phyloP scores from a whole-genome alignment of 2,888 invertebrate genomes.

The Zaprionus obscuricornis region DNA sequence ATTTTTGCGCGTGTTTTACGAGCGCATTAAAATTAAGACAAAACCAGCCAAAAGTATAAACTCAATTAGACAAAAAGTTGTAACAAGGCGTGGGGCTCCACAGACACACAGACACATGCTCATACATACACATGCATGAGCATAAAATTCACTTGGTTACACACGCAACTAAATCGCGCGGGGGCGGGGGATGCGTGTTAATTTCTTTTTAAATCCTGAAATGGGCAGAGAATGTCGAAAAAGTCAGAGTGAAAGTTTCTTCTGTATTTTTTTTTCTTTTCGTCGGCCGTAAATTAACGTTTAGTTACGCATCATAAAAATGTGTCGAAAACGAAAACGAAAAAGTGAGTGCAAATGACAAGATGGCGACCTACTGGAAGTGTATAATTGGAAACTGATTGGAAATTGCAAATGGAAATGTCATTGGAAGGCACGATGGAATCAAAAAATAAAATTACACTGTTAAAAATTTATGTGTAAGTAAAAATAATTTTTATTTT shows the following conservation, averaged over 20 bases:
- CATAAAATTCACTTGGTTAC: conserved; percentile 70
- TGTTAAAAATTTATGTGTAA: too few relatives aligned
- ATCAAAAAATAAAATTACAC: too few relatives aligned
- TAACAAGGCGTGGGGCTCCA: conserved; percentile 21
- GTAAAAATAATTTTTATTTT: too few relatives aligned
- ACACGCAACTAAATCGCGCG: conserved; percentile 33
- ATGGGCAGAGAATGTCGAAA: conserved; percentile 22
- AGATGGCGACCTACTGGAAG: too few relatives aligned
- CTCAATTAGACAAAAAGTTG: conserved; percentile 67
- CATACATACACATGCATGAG: too few relatives aligned
- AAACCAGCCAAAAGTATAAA: conserved; percentile 53
- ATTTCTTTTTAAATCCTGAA: conserved; percentile 71
- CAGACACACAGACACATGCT: too few relatives aligned
- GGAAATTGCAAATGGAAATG: too few relatives aligned
- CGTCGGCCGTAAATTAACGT: conserved; percentile 65
- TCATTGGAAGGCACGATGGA: too few relatives aligned
- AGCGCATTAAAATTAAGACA: conserved; percentile 74
- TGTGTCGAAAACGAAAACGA: conserved; percentile 49
- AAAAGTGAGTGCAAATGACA: conserved; percentile 11
- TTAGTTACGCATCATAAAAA: conserved; percentile 76
- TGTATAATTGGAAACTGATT: too few relatives aligned
- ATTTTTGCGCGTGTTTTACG: conserved; percentile 75
- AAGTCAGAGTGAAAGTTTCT: conserved; percentile 42
- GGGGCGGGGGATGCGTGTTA: conserved; percentile 60
- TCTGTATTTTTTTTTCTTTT: conserved; percentile 9